Evolutionary conservation across 2,888 invertebrate genomes (phyloP).

Genomic region (Muschampia plurimacula): DNA sequence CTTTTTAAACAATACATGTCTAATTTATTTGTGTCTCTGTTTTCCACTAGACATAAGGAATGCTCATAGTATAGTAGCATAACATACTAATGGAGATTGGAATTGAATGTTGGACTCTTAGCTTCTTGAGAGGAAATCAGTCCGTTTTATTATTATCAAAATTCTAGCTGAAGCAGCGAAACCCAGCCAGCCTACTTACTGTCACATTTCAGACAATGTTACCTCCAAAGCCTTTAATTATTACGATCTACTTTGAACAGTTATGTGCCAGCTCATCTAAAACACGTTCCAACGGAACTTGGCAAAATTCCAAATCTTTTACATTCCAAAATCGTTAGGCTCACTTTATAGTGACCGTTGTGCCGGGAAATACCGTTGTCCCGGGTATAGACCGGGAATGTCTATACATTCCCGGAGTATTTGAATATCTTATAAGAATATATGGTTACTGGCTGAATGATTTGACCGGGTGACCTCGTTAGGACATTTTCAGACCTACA

Average conservation of each 20-base stretch:
- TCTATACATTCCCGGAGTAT: constrained; percentile 5
- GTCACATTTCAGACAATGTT: background rate
- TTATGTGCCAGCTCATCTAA: constrained; percentile 17
- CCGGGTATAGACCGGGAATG: no score
- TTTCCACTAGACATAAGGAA: no score
- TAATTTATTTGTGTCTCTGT: no score
- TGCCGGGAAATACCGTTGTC: no score
- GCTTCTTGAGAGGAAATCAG: no score
- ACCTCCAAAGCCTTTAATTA: constrained; percentile 7
- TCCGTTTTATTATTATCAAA: no score
- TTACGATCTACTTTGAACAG: background rate
- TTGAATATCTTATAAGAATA: constrained; percentile 24
- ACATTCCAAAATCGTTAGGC: constrained; percentile 43
- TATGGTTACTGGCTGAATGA: constrained; percentile 2
- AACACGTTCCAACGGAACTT: constrained; percentile 27
- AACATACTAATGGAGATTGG: no score
- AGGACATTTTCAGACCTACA: background rate
- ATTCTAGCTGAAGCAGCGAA: no score
- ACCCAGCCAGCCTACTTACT: background rate
- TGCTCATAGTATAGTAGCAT: no score
- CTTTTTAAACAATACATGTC: no score
- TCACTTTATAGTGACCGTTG: constrained; percentile 17
- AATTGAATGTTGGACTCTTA: no score
- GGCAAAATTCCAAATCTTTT: constrained; percentile 42
- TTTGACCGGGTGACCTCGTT: constrained; percentile 21